Conservation (phyloP, 1,140 invertebrate species). For the Bombus polaris region DNA sequence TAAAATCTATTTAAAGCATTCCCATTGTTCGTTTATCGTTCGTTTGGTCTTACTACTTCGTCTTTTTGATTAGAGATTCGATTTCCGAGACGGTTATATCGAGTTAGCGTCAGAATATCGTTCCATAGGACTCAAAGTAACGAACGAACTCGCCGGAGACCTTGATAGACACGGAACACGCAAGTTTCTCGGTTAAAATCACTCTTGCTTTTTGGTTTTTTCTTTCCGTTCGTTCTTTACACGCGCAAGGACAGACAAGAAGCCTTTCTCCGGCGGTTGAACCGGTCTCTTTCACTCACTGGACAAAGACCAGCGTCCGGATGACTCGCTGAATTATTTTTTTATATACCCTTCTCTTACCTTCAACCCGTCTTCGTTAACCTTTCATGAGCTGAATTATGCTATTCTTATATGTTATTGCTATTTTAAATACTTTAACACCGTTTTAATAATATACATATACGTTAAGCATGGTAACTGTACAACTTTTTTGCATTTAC, state of each 20-base stretch:
- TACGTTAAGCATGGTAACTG: no score
- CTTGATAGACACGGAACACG: conserved; percentile 52
- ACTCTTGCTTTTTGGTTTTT: conserved; percentile 53
- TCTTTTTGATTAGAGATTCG: not conserved
- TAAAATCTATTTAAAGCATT: not conserved
- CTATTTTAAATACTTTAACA: no score
- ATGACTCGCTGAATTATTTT: conserved; percentile 5
- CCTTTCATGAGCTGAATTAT: no score
- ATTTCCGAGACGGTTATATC: not conserved
- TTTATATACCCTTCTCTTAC: not conserved
- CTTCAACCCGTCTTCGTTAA: not conserved
- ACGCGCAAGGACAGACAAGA: conserved; percentile 30
- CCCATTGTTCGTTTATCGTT: not conserved
- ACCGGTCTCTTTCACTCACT: conserved; percentile 26
- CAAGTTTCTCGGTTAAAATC: conserved; percentile 63
- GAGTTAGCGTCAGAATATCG: not conserved
- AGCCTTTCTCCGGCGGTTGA: conserved; percentile 30
- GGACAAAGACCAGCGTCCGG: not conserved
- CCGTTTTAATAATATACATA: no score
- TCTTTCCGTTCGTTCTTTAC: conserved; percentile 27
- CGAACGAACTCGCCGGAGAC: not conserved
- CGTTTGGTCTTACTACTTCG: not conserved
- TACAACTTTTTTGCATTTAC: no score
- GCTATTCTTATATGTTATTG: no score
- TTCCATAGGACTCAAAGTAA: conserved; percentile 17